A percentile compares a stretch with the other conserved stretches of the same genome.
Evolutionary conservation across 2,113 vertebrate species (phyloP).

Genomic region (Macrotus californicus): DNA sequence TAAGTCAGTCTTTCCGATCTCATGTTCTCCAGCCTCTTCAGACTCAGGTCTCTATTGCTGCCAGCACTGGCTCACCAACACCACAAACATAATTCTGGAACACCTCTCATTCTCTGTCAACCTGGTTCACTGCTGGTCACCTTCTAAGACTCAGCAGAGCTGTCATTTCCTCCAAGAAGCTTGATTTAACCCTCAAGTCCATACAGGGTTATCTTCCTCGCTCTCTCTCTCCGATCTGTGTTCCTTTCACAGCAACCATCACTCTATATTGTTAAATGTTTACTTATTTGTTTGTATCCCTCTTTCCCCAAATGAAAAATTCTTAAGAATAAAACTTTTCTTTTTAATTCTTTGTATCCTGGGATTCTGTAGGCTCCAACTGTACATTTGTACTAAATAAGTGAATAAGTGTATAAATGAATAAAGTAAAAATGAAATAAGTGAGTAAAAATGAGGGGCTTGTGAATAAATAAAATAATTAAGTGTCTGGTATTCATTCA

Average conservation of each 20-base stretch:
- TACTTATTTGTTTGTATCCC: background rate
- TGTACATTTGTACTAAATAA: background rate
- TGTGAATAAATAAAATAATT: background rate
- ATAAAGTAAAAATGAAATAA: background rate
- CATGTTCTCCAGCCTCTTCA: conserved; percentile 21
- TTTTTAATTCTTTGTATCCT: background rate
- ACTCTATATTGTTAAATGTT: background rate
- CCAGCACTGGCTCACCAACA: conserved; percentile 24
- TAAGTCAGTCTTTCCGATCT: conserved; percentile 14
- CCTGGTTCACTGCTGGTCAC: conserved; percentile 45
- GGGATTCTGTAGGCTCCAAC: background rate
- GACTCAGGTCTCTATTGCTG: conserved; percentile 41
- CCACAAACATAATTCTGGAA: conserved; percentile 40
- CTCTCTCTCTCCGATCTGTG: background rate
- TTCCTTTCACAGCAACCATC: background rate
- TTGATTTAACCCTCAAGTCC: conserved; percentile 44
- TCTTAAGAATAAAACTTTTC: background rate
- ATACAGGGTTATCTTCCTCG: background rate
- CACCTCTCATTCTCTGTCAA: conserved; percentile 9
- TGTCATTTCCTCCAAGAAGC: conserved; percentile 43
- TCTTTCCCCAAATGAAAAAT: background rate
- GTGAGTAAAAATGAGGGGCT: background rate
- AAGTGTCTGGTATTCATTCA: background rate
- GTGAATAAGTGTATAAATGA: background rate
- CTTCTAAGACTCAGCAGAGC: conserved; percentile 43